A percentile compares a stretch with the other conserved stretches of the same genome.
These are phyloP conservation scores for Enteromius paludinosus DNA, from an alignment of 2,797 vertebrate species.

Conservation along the genomic window DNA sequence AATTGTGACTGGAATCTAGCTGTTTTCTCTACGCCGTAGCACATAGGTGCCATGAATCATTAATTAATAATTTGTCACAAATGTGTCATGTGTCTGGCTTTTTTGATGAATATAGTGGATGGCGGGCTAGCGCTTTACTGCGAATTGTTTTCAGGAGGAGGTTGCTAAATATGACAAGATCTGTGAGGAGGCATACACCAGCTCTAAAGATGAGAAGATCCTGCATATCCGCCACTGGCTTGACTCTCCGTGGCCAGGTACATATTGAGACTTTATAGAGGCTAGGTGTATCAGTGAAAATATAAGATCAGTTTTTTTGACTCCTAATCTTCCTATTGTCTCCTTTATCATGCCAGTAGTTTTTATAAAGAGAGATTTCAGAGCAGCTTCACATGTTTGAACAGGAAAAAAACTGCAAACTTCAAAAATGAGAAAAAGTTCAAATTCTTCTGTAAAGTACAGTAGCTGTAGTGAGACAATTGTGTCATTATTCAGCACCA, in stretches of 20 bases:
- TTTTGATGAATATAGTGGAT: conserved; percentile 48
- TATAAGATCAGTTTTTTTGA: background rate
- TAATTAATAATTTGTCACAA: conserved; percentile 61
- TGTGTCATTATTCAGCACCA: background rate
- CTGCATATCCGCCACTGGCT: conserved; percentile 89
- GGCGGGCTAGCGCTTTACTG: background rate
- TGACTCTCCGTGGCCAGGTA: conserved; percentile 90
- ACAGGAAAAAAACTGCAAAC: background rate
- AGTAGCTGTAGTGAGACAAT: background rate
- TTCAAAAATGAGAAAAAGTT: background rate
- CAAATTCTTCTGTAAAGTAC: background rate
- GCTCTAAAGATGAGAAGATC: conserved; percentile 92
- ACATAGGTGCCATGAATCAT: conserved; percentile 54
- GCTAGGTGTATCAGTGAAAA: background rate
- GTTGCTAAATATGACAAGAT: conserved; percentile 93
- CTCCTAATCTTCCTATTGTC: background rate
- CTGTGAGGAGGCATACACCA: conserved; percentile 88
- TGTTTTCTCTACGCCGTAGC: conserved; percentile 50
- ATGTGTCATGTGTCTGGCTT: conserved; percentile 43
- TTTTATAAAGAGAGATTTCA: background rate
- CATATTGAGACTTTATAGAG: conserved; percentile 1
- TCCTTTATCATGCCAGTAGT: background rate
- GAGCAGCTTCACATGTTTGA: background rate
- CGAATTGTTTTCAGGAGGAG: conserved; percentile 82
- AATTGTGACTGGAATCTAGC: conserved; percentile 57